phyloP scores from a whole-genome alignment of 2,113 vertebrate species.

The Brachypodius melanocephalos region DNA sequence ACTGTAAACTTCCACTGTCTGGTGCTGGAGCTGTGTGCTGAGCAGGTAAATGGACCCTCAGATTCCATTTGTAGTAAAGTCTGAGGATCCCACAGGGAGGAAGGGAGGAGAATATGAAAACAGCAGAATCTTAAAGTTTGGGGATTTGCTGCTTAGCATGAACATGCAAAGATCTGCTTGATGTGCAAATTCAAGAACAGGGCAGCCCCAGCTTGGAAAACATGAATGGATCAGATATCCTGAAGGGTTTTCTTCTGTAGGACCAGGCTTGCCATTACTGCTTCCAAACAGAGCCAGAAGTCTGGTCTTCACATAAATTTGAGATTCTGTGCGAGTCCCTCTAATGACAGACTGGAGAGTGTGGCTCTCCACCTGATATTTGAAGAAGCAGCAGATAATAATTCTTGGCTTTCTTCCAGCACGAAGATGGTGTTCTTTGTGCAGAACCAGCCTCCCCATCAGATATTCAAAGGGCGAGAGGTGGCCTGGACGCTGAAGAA shows the following conservation, averaged over 20 bases:
- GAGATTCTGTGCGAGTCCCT: neutral
- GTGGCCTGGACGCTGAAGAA: conserved; percentile 86
- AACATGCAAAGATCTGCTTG: neutral
- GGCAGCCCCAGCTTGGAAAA: neutral
- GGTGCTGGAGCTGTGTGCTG: neutral
- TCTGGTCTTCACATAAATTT: neutral
- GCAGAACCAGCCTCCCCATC: conserved; percentile 86
- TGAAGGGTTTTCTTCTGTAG: neutral
- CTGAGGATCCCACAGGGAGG: neutral
- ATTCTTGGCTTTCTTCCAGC: conserved; percentile 68
- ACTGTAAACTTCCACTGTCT: neutral
- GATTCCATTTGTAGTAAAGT: neutral
- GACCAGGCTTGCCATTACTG: neutral
- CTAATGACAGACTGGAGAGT: neutral
- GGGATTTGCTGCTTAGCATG: neutral
- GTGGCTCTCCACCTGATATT: neutral
- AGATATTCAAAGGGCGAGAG: conserved; percentile 86
- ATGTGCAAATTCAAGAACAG: neutral
- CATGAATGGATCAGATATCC: neutral
- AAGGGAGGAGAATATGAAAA: neutral
- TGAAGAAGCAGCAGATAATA: neutral
- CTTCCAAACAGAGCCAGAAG: neutral
- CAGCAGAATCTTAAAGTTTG: neutral
- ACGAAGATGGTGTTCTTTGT: conserved; percentile 96
- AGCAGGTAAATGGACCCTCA: neutral